Evolutionary conservation across 2,888 invertebrate species (phyloP).

Genomic region (Drosophila parthenogenetica): DNA sequence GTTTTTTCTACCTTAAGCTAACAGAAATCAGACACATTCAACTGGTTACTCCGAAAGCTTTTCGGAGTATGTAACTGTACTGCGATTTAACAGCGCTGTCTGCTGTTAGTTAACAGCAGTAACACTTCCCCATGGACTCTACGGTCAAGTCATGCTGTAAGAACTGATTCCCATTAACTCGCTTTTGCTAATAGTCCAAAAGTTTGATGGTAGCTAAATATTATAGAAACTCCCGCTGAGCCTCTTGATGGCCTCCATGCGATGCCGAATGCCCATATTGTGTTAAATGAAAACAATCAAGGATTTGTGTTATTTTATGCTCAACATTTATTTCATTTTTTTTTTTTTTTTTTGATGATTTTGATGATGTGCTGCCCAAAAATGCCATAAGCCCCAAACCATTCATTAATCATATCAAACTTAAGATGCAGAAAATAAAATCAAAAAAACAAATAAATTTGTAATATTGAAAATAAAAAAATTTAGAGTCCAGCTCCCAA

Average conservation of each 20-base stretch:
- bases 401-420: slow-evolving; percentile 58
- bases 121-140: not conserved
- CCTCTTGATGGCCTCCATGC: slow-evolving; percentile 3
- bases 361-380: slow-evolving; percentile 33
- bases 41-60: slow-evolving; percentile 12
- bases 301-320: slow-evolving; percentile 43
- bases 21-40: not conserved
- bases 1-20: not conserved
- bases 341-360: slow-evolving; percentile 27
- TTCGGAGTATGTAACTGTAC: slow-evolving; percentile 30
- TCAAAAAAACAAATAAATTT: not conserved
- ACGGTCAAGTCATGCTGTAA: not conserved
- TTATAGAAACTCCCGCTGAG: slow-evolving; percentile 46
- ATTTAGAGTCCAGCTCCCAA: slow-evolving; percentile 39
- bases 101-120: slow-evolving; percentile 16
- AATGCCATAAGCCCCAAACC: slow-evolving; percentile 18
- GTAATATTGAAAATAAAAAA: not conserved
- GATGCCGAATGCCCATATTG: slow-evolving; percentile 1
- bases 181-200: slow-evolving; percentile 30
- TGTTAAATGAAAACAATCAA: slow-evolving; percentile 48
- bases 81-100: slow-evolving; percentile 15
- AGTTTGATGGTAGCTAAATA: slow-evolving; percentile 25
- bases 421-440: slow-evolving; percentile 9
- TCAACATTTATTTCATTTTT: slow-evolving; percentile 70
- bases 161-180: slow-evolving; percentile 8